Percentiles rank a stretch among this genome's conserved stretches.
Evolutionary conservation across 2,888 invertebrate species (phyloP).

Genomic region (Thymelicus acteon): DNA sequence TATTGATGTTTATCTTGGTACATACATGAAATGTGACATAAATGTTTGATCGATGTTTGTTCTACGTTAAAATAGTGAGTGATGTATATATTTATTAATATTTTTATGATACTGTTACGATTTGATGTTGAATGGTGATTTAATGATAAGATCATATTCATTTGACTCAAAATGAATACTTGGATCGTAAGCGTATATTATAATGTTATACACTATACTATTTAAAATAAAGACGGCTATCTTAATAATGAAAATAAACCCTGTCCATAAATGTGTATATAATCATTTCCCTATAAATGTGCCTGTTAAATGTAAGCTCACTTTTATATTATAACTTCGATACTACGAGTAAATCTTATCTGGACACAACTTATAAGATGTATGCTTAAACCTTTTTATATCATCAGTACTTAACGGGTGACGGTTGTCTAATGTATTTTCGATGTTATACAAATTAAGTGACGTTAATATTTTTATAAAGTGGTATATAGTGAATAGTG

Average conservation of each 20-base stretch:
- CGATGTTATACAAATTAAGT: constrained; percentile 75
- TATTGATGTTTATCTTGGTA: background rate
- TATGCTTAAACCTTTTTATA: constrained; percentile 52
- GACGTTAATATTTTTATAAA: constrained; percentile 76
- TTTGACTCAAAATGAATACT: background rate
- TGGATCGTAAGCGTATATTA: background rate
- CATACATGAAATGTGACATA: background rate
- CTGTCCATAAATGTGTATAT: constrained; percentile 5
- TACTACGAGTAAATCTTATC: constrained; percentile 40
- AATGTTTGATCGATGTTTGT: constrained; percentile 42
- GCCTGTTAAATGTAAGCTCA: constrained; percentile 47
- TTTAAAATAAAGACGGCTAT: background rate
- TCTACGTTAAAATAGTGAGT: constrained; percentile 38
- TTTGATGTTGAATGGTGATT: constrained; percentile 3
- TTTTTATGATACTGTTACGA: constrained; percentile 41
- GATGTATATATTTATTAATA: constrained; percentile 37
- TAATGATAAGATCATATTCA: background rate
- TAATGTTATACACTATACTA: too few relatives aligned
- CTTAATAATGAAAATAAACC: background rate
- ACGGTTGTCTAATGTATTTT: constrained; percentile 66
- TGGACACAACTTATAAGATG: constrained; percentile 44
- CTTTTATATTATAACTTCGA: constrained; percentile 39
- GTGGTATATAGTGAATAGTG: constrained; percentile 49
- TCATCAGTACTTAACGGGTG: constrained; percentile 51
- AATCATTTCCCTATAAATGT: constrained; percentile 47